Percentiles rank a stretch among this genome's conserved stretches.
These are phyloP conservation scores for Sphenopsis melanotis DNA, from an alignment of 2,797 vertebrate species.

Conservation along the genomic window DNA sequence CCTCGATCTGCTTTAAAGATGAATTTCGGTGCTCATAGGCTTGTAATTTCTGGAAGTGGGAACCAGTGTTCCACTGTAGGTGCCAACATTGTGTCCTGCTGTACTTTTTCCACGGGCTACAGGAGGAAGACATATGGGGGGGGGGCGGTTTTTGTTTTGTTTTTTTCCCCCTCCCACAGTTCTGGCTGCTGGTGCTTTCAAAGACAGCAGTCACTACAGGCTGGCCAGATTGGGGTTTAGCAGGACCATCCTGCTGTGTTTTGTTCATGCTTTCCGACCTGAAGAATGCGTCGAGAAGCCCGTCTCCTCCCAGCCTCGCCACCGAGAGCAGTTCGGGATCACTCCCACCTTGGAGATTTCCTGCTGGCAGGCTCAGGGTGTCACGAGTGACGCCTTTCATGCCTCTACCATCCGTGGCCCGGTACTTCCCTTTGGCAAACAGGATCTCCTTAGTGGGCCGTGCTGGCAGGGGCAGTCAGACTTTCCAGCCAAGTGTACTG, in stretches of 20 bases:
- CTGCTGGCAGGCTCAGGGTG: background rate
- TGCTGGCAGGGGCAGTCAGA: background rate
- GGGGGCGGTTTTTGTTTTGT: accelerated
- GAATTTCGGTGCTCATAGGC: background rate
- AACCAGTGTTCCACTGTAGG: accelerated
- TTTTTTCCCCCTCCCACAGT: accelerated
- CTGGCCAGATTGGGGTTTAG: background rate
- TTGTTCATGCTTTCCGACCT: accelerated
- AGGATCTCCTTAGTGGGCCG: background rate
- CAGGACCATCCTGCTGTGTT: accelerated
- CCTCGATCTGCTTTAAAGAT: background rate
- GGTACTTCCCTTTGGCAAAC: background rate
- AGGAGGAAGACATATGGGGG: no score
- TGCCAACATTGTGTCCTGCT: background rate
- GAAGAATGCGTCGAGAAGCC: accelerated
- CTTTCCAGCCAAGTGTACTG: background rate
- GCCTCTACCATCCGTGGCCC: background rate
- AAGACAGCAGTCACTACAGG: background rate
- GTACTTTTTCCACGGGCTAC: accelerated
- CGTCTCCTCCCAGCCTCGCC: background rate
- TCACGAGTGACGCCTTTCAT: background rate
- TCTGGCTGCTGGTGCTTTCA: background rate
- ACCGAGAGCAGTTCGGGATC: background rate
- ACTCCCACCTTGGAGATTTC: background rate
- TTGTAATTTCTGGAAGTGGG: background rate